phyloP scores from a whole-genome alignment of 2,113 vertebrate species.

The Potamarius usumacintae region DNA sequence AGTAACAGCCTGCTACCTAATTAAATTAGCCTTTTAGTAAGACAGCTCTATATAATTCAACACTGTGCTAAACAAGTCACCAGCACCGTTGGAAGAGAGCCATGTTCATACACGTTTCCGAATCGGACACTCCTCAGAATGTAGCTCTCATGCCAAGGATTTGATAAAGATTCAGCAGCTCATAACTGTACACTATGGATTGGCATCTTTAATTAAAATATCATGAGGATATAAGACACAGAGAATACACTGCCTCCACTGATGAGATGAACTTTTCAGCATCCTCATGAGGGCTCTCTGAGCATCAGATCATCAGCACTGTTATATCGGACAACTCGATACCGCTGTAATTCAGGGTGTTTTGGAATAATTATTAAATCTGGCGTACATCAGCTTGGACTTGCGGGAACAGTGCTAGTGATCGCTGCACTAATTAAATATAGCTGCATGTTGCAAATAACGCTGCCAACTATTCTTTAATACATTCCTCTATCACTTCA shows the following conservation, averaged over 20 bases:
- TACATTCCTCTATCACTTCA: neutral
- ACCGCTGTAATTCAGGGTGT: neutral
- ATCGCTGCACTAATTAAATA: neutral
- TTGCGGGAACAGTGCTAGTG: neutral
- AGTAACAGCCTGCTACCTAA: neutral
- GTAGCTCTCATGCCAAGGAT: neutral
- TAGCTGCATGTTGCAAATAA: neutral
- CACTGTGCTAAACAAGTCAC: neutral
- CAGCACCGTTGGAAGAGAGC: neutral
- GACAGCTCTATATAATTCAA: neutral
- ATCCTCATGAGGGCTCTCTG: neutral
- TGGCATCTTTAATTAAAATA: neutral
- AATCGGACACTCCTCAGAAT: neutral
- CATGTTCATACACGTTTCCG: neutral
- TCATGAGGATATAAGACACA: neutral
- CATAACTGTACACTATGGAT: neutral
- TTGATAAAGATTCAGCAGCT: neutral
- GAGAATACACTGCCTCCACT: too few species aligned
- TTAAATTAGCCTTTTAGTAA: neutral
- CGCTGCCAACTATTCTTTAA: neutral
- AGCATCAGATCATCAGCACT: neutral
- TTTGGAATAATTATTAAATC: neutral
- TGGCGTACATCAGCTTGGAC: neutral
- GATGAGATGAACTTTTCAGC: neutral
- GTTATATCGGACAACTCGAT: neutral